These are phyloP conservation scores for Drosophila orena DNA, from an alignment of 1,140 invertebrate species.

Conservation along the genomic window DNA sequence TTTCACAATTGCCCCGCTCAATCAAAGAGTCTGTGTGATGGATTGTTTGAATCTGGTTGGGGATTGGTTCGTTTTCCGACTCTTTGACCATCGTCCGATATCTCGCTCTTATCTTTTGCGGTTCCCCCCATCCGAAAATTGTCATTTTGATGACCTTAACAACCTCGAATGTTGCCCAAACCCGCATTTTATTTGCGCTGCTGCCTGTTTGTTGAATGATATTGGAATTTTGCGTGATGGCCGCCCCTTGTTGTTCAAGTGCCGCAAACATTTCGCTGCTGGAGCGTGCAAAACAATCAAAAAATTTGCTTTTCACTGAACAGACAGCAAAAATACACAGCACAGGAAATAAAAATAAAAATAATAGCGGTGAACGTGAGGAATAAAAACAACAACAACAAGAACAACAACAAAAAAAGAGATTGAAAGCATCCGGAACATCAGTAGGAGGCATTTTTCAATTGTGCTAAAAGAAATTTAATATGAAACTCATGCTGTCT, in stretches of 20 bases:
- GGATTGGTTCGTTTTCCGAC: constrained; percentile 20
- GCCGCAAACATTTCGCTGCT: constrained; percentile 51
- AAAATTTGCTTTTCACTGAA: constrained; percentile 52
- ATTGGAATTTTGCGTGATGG: constrained; percentile 50
- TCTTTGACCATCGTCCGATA: constrained; percentile 31
- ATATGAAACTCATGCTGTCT: constrained; percentile 61
- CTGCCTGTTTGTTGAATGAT: constrained; percentile 48
- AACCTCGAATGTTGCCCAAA: constrained; percentile 22
- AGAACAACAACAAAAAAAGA: no score
- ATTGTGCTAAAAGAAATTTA: constrained; percentile 66
- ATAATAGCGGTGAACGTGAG: constrained; percentile 4
- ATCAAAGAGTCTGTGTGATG: constrained; percentile 33
- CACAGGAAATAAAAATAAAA: constrained; percentile 8
- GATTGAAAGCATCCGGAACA: constrained; percentile 14
- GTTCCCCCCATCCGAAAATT: constrained; percentile 24
- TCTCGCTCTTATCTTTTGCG: constrained; percentile 19
- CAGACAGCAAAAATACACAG: constrained; percentile 31
- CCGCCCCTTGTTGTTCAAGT: constrained; percentile 50
- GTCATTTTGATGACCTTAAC: constrained; percentile 55
- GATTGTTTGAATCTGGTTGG: constrained; percentile 17
- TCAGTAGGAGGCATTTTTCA: constrained; percentile 51
- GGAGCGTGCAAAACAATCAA: constrained; percentile 46
- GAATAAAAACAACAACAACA: background rate
- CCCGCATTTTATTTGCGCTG: constrained; percentile 21
- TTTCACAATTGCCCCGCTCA: constrained; percentile 26